These are phyloP conservation scores for Rhineura floridana DNA, from an alignment of 2,113 vertebrate species.

Conservation along the genomic window DNA sequence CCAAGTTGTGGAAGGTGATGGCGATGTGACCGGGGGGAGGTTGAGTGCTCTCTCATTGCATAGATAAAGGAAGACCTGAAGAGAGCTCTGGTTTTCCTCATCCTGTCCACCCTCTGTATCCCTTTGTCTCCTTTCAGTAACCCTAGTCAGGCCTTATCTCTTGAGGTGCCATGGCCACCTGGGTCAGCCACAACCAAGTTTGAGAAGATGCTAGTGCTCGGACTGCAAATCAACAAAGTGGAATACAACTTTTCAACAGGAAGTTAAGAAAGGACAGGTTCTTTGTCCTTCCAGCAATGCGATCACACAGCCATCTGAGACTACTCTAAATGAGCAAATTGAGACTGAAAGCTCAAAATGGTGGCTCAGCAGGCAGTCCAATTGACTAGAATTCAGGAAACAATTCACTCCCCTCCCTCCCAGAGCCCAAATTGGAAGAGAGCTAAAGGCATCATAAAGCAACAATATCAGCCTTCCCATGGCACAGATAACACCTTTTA, in stretches of 20 bases:
- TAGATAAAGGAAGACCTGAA: too few species aligned
- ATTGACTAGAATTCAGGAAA: not conserved
- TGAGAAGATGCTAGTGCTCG: not conserved
- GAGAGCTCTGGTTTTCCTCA: not conserved
- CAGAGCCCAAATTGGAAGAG: not conserved
- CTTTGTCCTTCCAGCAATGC: not conserved
- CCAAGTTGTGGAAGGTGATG: too few species aligned
- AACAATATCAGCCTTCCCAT: slow-evolving; percentile 7
- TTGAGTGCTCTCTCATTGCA: too few species aligned
- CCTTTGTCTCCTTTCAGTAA: not conserved
- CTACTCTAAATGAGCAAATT: not conserved
- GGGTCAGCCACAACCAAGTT: not conserved
- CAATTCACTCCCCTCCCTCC: not conserved
- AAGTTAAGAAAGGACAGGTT: not conserved
- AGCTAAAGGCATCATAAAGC: slow-evolving; percentile 4
- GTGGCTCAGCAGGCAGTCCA: not conserved
- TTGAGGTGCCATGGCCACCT: not conserved
- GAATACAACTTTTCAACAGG: not conserved
- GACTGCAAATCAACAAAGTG: not conserved
- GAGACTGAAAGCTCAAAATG: slow-evolving; percentile 1
- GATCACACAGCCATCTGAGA: not conserved
- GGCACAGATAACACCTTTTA: slow-evolving; percentile 7
- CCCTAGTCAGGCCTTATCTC: not conserved
- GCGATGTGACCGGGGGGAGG: too few species aligned
- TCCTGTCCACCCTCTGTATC: not conserved